phyloP scores from a whole-genome alignment of 1,140 invertebrate species.

The Procambarus virginalis region DNA sequence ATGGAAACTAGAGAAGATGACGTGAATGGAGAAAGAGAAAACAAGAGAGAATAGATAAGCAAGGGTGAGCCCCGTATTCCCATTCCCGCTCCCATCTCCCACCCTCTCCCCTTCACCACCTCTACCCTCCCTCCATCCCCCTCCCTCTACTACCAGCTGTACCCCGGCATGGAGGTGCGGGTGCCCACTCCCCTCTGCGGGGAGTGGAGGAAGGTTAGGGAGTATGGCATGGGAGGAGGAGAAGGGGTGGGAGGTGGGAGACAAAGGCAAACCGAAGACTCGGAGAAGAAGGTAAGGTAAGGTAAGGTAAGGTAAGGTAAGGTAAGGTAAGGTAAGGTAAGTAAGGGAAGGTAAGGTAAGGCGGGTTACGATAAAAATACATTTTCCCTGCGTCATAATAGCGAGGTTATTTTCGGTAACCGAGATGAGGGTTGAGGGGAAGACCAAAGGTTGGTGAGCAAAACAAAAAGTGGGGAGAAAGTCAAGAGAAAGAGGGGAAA shows the following conservation, averaged over 20 bases:
- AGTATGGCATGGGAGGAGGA: not conserved
- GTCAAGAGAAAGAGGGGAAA: not conserved
- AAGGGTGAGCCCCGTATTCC: not conserved
- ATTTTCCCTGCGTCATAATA: no score
- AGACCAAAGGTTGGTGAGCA: not conserved
- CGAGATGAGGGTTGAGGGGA: not conserved
- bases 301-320: no score
- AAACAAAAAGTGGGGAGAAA: not conserved
- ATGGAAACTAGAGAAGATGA: not conserved
- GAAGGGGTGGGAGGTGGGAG: not conserved
- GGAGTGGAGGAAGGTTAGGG: not conserved
- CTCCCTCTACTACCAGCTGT: no score
- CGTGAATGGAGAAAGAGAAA: not conserved
- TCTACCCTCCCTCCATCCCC: no score
- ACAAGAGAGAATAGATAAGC: not conserved
- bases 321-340: no score
- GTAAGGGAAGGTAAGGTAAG: not conserved
- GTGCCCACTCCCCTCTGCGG: not conserved
- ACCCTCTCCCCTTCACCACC: no score
- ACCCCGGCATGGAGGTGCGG: no score
- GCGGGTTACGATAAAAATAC: not conserved
- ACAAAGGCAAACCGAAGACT: not conserved
- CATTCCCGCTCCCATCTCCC: no score
- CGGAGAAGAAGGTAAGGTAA: not conserved
- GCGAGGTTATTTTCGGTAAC: not conserved